A percentile compares a stretch with the other conserved stretches of the same genome.
phyloP scores from a whole-genome alignment of 2,888 invertebrate species.

The Diarsia brunnea region DNA sequence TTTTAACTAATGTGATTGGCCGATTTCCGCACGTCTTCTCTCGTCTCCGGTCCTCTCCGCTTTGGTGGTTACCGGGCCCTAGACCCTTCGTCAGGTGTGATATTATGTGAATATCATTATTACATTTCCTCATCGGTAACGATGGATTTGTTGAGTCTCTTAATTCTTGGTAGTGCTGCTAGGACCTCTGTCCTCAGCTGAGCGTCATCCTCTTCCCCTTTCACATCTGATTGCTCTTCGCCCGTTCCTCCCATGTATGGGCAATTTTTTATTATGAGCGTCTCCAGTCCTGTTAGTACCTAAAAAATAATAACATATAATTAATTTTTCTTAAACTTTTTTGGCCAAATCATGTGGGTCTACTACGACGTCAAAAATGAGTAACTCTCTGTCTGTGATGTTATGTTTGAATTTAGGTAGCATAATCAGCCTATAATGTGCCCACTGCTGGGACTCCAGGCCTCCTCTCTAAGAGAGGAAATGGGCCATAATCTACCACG shows the following conservation, averaged over 20 bases:
- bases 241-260: constrained; percentile 89
- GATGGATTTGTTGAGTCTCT: constrained; percentile 89
- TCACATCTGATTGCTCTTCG: constrained; percentile 77
- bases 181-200: constrained; percentile 86
- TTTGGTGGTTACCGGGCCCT: too few species aligned
- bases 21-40: neutral
- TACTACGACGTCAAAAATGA: neutral
- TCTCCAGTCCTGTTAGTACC: constrained; percentile 86
- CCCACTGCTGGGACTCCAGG: too few species aligned
- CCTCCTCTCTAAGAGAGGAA: too few species aligned
- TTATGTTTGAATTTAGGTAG: too few species aligned
- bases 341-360: neutral
- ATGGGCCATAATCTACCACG: too few species aligned
- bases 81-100: neutral
- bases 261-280: constrained; percentile 89
- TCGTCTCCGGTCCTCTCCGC: too few species aligned
- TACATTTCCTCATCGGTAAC: constrained; percentile 88
- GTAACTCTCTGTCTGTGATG: neutral
- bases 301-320: constrained; percentile 52
- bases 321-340: neutral
- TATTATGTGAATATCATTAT: neutral
- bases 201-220: constrained; percentile 79
- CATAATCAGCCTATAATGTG: too few species aligned
- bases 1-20: too few species aligned
- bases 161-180: constrained; percentile 88